Evolutionary conservation across 2,797 vertebrate species (phyloP), one percentile per base, ranked within the genome.

Genomic region (Cryptoblepharus egeriae): DNA sequence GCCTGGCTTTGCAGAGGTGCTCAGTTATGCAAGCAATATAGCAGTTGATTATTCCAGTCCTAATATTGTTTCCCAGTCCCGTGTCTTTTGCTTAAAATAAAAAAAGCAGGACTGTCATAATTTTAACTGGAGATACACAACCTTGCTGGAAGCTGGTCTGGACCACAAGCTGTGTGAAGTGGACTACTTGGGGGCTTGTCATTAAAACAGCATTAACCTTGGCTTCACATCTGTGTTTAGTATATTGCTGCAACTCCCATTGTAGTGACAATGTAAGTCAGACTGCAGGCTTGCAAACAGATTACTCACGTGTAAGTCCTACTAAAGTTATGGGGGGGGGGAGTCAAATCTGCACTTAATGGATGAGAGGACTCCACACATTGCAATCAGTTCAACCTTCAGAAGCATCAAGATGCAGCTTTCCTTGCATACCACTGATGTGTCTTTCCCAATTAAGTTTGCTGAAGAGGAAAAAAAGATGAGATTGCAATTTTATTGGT

Each of bases 21-120:
- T 30, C 3, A 10, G 15, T 13, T 20, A 0, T 0, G 0, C 3
- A 30, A 49, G 22, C 1, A 5, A 37, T 49, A 12, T 11, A 5
- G 11, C 15, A 1, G 11, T 0, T 2, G 39, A 79, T 32, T 3
- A 16, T 58, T 22, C 22, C 15, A 22, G 26, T 37, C 24, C 30
- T 10, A 28, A 5, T 3, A 73, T 9, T 13, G 30, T 28, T 16
- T 32, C 69, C 12, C 70, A 18, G 49, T n/a, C 12, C 9, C 11
- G 45, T 52, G 77, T 68, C 67, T 45, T 39, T 39, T 68, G 3
- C 0, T 61, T 67, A 39, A 88, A n/a, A n/a, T n/a, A n/a, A n/a
- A n/a, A n/a, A 77, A 85, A 30, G 35, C 60, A 70, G 37, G 30
- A 11, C n/a, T 4, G 28, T 12, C 12, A 71, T 15, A n/a, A 49